Conservation (phyloP, 2,888 invertebrate species). For the Hypercompe scribonia region DNA sequence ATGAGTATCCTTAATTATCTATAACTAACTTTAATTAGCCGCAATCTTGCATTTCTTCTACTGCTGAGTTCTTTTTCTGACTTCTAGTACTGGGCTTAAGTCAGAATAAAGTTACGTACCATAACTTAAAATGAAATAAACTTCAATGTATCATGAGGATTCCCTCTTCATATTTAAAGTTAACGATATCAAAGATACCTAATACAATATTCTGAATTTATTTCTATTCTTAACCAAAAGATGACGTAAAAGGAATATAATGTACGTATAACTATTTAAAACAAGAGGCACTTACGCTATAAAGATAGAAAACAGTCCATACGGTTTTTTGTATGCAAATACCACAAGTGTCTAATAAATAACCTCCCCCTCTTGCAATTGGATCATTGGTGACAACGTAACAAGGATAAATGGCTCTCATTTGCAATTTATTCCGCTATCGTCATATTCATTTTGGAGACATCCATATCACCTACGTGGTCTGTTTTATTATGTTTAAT, state of each 20-base stretch:
- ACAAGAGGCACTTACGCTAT: background rate
- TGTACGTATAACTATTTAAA: background rate
- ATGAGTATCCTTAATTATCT: too few species aligned
- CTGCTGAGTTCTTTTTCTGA: too few species aligned
- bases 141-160: background rate
- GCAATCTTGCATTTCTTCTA: background rate
- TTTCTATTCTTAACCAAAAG: background rate
- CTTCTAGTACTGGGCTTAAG: background rate
- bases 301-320: conserved; percentile 4
- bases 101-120: too few species aligned
- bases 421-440: conserved; percentile 67
- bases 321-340: conserved; percentile 46
- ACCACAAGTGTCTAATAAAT: conserved; percentile 49
- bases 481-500: conserved; percentile 53
- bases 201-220: background rate
- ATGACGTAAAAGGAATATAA: background rate
- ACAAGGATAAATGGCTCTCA: conserved; percentile 67
- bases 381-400: conserved; percentile 61
- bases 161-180: conserved; percentile 3
- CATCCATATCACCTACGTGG: conserved; percentile 40
- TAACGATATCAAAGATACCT: background rate
- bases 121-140: too few species aligned
- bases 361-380: conserved; percentile 44
- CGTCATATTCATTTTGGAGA: conserved; percentile 56
- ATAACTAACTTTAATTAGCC: background rate